Evolutionary conservation across 2,113 vertebrate genomes (phyloP).

Genomic region (Dinomys branickii): DNA sequence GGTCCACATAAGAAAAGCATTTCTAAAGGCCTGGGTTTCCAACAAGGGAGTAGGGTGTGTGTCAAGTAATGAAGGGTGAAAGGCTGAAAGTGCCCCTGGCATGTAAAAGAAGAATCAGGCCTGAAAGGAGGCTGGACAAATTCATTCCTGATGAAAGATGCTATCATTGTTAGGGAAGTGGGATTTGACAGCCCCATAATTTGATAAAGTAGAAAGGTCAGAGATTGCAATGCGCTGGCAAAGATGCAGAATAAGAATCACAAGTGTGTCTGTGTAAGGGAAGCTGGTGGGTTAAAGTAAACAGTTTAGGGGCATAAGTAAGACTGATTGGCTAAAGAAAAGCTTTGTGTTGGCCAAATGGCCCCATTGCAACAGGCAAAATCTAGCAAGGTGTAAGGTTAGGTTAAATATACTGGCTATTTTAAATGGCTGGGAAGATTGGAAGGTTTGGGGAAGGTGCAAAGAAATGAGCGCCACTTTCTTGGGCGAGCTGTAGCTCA

Average conservation of each 20-base stretch:
- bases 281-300: not conserved
- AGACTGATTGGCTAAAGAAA: not conserved
- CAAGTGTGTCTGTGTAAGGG: not conserved
- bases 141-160: not conserved
- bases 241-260: not conserved
- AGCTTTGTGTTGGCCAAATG: not conserved
- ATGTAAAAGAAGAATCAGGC: not conserved
- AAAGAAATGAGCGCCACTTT: not conserved
- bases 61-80: not conserved
- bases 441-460: not conserved
- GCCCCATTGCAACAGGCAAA: not conserved
- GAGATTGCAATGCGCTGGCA: not conserved
- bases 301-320: not conserved
- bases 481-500: not conserved
- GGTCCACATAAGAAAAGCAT: not conserved
- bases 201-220: not conserved
- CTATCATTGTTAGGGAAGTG: not conserved
- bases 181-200: conserved; percentile 1
- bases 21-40: not conserved
- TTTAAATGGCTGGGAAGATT: not conserved
- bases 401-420: not conserved
- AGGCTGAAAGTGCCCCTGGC: not conserved
- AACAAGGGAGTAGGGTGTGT: not conserved
- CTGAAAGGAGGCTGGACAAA: not conserved
- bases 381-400: not conserved